A percentile compares a stretch with the other conserved stretches of the same genome.
These are phyloP conservation scores for Dorcus hopei DNA, from an alignment of 2,888 invertebrate species.

Conservation along the genomic window DNA sequence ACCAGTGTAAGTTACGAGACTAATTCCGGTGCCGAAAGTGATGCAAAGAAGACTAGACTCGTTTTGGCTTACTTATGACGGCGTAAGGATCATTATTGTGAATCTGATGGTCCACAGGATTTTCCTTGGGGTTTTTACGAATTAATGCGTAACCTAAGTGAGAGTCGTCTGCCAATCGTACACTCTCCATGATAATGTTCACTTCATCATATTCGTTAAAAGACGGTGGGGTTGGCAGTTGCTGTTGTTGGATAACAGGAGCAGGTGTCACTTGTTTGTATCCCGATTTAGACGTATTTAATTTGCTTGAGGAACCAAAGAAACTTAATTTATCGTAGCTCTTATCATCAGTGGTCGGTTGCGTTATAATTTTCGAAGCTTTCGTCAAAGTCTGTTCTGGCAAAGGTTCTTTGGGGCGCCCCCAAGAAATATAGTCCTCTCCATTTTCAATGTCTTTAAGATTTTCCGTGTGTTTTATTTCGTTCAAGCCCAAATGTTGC, in stretches of 20 bases:
- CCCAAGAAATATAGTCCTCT: constrained; percentile 49
- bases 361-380: constrained; percentile 56
- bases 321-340: constrained; percentile 80
- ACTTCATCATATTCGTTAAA: constrained; percentile 79
- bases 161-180: constrained; percentile 74
- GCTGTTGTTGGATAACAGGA: constrained; percentile 26
- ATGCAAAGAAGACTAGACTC: constrained; percentile 57
- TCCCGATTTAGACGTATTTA: constrained; percentile 59
- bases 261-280: constrained; percentile 71
- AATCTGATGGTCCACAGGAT: constrained; percentile 61
- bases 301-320: constrained; percentile 72
- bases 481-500: constrained; percentile 74
- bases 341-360: constrained; percentile 40
- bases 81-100: constrained; percentile 79
- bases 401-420: constrained; percentile 43
- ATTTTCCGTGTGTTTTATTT: constrained; percentile 68
- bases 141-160: constrained; percentile 78
- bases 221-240: constrained; percentile 28
- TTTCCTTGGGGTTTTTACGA: constrained; percentile 60
- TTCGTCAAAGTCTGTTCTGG: constrained; percentile 40
- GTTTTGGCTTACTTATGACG: constrained; percentile 80
- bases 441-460: constrained; percentile 43
- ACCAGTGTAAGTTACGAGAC: too few relatives aligned
- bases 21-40: too few relatives aligned
- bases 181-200: constrained; percentile 60